Base-by-base conservation (phyloP, 2,797 vertebrate species). In the Falco rusticolus region DNA sequence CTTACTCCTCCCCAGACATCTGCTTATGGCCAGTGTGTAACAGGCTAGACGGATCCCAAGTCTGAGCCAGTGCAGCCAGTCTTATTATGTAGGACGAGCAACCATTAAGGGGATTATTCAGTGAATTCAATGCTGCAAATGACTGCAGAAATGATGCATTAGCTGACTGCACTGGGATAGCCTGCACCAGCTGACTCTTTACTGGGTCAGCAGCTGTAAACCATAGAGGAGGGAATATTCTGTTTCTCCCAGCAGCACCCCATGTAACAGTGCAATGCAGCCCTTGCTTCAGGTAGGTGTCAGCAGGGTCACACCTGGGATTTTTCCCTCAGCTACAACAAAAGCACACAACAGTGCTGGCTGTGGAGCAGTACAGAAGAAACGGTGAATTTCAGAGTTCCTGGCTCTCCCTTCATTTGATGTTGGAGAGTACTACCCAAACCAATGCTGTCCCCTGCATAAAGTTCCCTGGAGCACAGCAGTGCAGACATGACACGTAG, bases 101-200 rank as follows among this genome's bases (percentile, higher is more conserved):
- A 24, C n/a, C 26, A 43, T 22, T 92, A 89, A 91, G 92, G 94
- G 84, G 71, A 96, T 95, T 92, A 95, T 53, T 25, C 60, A 77
- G 81, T 51, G 71, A 92, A 87, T 91, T 96, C 87, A 53, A 28
- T 11, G 48, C 71, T 94, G 78, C 6, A 4, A 68, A 74, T 50
- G 68, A 83, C 8, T 85, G 69, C 87, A 92, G 68, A 86, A 93
- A 89, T 31, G 48, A 85, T 92, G 60, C 60, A 92, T 83, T 90
- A 90, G 84, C 81, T 87, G 78, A 93, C 48, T 77, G 63, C 68
- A 54, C 17, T 6, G 37, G 41, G 75, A 74, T 17, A 80, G 68
- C 37, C 78, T 68, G 48, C 68, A 93, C 48, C 75, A 92, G 81
- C 71, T 79, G 89, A 74, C 43, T 63, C 54, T 66, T 47, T 53